A percentile compares a stretch with the other conserved stretches of the same genome.
Conservation (phyloP, 2,797 vertebrate genomes). For the Mus caroli region DNA sequence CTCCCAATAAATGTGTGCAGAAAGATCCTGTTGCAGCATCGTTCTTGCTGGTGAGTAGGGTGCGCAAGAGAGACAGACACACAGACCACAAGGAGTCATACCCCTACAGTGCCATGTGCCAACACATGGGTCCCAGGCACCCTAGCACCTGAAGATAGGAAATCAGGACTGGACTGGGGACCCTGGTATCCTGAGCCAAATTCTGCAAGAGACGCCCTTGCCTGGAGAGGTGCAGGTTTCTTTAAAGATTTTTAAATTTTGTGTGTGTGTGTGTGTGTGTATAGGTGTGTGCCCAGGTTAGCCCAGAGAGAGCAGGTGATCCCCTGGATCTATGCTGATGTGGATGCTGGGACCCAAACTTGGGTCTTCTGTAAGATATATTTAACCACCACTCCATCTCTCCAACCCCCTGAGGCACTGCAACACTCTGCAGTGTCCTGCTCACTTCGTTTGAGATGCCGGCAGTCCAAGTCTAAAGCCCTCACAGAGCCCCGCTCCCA, state of each 20-base stretch:
- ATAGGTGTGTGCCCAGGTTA: not conserved
- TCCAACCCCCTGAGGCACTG: not conserved
- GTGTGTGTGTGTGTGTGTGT: not conserved
- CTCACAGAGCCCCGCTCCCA: accelerated
- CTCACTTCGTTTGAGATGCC: not conserved
- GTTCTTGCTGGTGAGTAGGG: too few species aligned
- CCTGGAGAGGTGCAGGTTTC: not conserved
- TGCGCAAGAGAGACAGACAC: not conserved
- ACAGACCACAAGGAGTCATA: not conserved
- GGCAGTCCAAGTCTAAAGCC: not conserved
- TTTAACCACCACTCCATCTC: not conserved
- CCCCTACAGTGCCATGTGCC: not conserved
- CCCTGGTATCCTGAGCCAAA: not conserved
- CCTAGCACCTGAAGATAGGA: not conserved
- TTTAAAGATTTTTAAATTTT: not conserved
- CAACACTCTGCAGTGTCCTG: not conserved
- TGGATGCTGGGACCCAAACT: not conserved
- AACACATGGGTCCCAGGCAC: not conserved
- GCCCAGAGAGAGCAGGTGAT: not conserved
- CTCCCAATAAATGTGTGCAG: too few species aligned
- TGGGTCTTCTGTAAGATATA: not conserved
- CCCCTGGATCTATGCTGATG: not conserved
- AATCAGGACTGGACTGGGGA: not conserved
- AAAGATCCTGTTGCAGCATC: too few species aligned
- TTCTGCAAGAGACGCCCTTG: not conserved